Conservation (phyloP, 2,113 vertebrate species). For the Chrysochloris asiatica region DNA sequence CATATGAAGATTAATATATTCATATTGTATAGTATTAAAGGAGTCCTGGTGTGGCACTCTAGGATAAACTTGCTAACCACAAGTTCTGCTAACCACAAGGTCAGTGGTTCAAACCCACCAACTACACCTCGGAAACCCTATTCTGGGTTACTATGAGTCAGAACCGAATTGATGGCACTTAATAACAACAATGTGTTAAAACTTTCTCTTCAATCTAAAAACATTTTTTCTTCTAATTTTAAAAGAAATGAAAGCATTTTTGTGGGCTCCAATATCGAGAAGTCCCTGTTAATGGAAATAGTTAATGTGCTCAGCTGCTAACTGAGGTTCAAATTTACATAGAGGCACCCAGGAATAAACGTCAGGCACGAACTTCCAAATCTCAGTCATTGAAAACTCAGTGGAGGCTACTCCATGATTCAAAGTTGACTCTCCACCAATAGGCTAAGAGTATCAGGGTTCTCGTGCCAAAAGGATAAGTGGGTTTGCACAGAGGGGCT, state of each 20-base stretch:
- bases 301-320: not conserved
- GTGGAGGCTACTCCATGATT: too few relatives aligned
- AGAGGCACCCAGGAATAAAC: not conserved
- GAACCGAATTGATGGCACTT: too few relatives aligned
- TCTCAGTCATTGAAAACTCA: not conserved
- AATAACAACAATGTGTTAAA: not conserved
- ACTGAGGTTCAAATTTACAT: not conserved
- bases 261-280: not conserved
- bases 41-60: too few relatives aligned
- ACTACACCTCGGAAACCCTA: too few relatives aligned
- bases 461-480: not conserved
- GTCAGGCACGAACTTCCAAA: not conserved
- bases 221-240: not conserved
- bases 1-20: not conserved
- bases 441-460: not conserved
- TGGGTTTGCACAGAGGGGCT: not conserved
- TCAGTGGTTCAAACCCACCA: too few relatives aligned
- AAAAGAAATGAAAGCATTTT: not conserved
- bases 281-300: not conserved
- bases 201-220: not conserved
- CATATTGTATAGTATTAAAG: not conserved
- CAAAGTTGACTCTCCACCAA: too few relatives aligned
- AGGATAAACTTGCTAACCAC: too few relatives aligned
- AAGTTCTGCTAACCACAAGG: too few relatives aligned
- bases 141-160: too few relatives aligned